phyloP scores from a whole-genome alignment of 2,888 invertebrate species.

The Teleiodes luculella region DNA sequence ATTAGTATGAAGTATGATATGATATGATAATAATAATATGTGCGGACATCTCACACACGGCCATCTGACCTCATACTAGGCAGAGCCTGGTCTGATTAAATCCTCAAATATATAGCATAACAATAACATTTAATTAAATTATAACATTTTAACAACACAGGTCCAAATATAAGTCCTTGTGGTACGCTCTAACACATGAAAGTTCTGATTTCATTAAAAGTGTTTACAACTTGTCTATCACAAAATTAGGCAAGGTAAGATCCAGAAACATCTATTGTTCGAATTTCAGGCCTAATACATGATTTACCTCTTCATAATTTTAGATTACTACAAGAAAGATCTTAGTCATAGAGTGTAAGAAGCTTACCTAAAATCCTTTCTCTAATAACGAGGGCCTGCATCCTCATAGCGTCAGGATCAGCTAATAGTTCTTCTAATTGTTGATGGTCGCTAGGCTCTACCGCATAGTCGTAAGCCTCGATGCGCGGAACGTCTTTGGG shows the following conservation, averaged over 20 bases:
- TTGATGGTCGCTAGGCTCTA: constrained; percentile 88
- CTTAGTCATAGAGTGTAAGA: no score
- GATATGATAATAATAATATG: no score
- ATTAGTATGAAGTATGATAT: no score
- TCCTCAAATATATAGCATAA: background rate
- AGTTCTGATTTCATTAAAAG: constrained; percentile 95
- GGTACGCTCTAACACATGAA: constrained; percentile 65
- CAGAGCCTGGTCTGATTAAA: no score
- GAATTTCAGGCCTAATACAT: no score
- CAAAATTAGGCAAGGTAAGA: constrained; percentile 86
- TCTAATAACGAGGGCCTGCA: constrained; percentile 95
- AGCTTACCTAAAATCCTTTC: constrained; percentile 88
- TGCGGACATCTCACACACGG: no score
- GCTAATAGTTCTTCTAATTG: constrained; percentile 91
- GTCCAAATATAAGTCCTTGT: background rate
- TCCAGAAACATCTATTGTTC: no score
- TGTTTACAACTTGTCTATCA: constrained; percentile 97
- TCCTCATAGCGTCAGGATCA: constrained; percentile 97
- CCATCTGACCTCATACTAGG: no score
- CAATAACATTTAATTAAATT: no score
- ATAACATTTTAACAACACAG: background rate
- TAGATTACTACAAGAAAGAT: no score
- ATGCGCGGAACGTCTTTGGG: constrained; percentile 83
- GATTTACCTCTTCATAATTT: no score
- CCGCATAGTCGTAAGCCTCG: constrained; percentile 92